These are phyloP conservation scores for Orbicella faveolata DNA, from an alignment of 64 coral and sea anemone genomes.

Conservation along the genomic window DNA sequence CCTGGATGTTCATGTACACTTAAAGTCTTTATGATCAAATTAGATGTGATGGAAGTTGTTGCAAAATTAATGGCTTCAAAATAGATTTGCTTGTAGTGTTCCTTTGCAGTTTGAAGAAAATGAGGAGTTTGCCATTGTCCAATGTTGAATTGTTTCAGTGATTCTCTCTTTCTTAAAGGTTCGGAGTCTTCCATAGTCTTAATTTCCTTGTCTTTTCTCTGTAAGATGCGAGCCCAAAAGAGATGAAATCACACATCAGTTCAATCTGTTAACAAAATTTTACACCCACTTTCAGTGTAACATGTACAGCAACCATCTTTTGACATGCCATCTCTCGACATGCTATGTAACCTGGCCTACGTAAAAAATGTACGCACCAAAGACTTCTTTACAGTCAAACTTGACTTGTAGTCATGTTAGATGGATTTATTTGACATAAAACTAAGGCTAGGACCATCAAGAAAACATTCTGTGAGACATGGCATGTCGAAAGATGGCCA, in stretches of 20 bases:
- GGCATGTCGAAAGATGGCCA: too few species aligned
- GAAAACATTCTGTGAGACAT: too few species aligned
- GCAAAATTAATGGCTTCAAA: constrained; percentile 75
- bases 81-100: constrained; percentile 57
- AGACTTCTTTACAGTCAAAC: too few species aligned
- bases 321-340: too few species aligned
- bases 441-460: too few species aligned
- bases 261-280: constrained; percentile 44
- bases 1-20: constrained; percentile 50
- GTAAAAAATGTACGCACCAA: too few species aligned
- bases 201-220: constrained; percentile 54
- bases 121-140: constrained; percentile 35
- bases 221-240: constrained; percentile 47
- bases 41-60: constrained; percentile 59
- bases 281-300: neutral
- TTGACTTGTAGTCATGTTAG: too few species aligned
- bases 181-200: constrained; percentile 49
- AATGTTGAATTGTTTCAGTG: constrained; percentile 21
- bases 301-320: too few species aligned
- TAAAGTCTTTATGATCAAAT: constrained; percentile 38
- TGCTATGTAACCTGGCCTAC: too few species aligned
- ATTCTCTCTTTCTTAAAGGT: constrained; percentile 57
- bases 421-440: too few species aligned
- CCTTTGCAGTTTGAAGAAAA: constrained; percentile 43
- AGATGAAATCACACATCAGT: constrained; percentile 36